A percentile compares a stretch with the other conserved stretches of the same genome.
These are phyloP conservation scores for Ornithoptera alexandrae DNA, from an alignment of 2,888 invertebrate genomes.

Conservation along the genomic window DNA sequence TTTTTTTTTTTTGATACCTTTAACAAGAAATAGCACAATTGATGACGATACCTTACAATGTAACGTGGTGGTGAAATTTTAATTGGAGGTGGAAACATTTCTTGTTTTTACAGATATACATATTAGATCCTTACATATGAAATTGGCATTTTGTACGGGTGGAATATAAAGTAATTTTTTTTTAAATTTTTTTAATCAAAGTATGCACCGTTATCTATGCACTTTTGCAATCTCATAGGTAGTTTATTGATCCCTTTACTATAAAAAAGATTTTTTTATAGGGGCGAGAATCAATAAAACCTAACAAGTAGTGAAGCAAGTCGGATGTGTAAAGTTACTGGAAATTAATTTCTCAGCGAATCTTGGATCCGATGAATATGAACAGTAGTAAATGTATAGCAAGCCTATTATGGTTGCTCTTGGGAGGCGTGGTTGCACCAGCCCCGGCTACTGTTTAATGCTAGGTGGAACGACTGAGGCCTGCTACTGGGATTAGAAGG, in stretches of 20 bases:
- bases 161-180: too few relatives aligned
- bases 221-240: too few relatives aligned
- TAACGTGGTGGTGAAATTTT: conserved; percentile 6
- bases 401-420: conserved; percentile 26
- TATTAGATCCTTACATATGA: too few relatives aligned
- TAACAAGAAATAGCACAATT: conserved; percentile 17
- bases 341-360: conserved; percentile 11
- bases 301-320: neutral
- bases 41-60: conserved; percentile 15
- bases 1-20: conserved; percentile 1
- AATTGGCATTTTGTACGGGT: too few relatives aligned
- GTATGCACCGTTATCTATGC: too few relatives aligned
- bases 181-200: too few relatives aligned
- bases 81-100: neutral
- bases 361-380: conserved; percentile 17
- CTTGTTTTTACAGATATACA: neutral
- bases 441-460: conserved; percentile 26
- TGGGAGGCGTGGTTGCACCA: conserved; percentile 22
- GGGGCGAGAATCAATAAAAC: too few relatives aligned
- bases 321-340: neutral
- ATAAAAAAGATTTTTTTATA: too few relatives aligned
- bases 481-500: conserved; percentile 29
- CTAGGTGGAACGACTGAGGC: conserved; percentile 16
- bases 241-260: too few relatives aligned
- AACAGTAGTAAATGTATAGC: conserved; percentile 29